phyloP scores from a whole-genome alignment of 2,113 vertebrate species.

The Lepus americanus region DNA sequence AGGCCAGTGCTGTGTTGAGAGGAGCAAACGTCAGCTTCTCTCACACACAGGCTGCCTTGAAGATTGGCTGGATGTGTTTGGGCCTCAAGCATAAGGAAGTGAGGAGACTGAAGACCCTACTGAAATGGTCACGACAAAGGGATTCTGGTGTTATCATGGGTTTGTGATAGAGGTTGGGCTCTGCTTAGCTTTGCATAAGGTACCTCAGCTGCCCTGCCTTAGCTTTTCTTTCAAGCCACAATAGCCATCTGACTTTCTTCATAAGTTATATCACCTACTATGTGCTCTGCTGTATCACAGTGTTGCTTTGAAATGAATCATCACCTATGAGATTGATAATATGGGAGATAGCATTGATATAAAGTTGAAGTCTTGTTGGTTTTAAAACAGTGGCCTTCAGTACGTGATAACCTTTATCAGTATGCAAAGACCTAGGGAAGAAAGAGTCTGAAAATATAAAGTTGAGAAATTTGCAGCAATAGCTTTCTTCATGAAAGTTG shows the following conservation, averaged over 20 bases:
- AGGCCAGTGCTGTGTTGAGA: neutral
- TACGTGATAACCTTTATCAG: neutral
- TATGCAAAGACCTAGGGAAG: neutral
- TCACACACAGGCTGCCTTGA: neutral
- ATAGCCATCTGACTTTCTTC: neutral
- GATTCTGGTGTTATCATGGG: neutral
- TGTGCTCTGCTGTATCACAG: neutral
- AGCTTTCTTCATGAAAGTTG: neutral
- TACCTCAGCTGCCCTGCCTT: neutral
- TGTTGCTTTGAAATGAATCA: conserved; percentile 26
- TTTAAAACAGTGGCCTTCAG: neutral
- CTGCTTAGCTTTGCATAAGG: neutral
- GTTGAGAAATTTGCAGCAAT: neutral
- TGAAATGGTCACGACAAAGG: neutral
- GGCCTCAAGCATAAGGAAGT: neutral
- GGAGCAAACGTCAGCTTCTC: neutral
- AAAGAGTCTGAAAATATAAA: conserved; percentile 23
- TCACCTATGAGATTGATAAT: neutral
- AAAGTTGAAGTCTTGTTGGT: neutral
- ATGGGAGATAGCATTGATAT: neutral
- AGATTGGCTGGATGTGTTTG: neutral
- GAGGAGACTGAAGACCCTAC: neutral
- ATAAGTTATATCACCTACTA: neutral
- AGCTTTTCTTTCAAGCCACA: neutral
- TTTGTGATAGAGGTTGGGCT: neutral